Evolutionary conservation across 2,888 invertebrate genomes (phyloP).

Genomic region (Limnephilus rhombicus): DNA sequence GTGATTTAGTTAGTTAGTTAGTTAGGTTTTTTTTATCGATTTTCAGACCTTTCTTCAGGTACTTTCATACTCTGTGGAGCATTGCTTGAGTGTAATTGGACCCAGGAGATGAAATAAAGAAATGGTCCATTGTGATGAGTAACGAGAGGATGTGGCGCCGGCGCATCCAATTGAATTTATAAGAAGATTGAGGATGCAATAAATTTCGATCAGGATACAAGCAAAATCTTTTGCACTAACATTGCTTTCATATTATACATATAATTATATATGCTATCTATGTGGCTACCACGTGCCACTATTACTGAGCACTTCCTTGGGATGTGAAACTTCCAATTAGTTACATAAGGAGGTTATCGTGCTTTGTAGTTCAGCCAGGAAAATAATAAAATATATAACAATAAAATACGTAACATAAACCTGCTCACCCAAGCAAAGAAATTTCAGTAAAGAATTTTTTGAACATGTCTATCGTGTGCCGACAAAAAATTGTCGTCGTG

Average conservation of each 20-base stretch:
- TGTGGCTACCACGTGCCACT: background rate
- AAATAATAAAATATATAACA: no score
- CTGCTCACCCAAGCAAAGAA: no score
- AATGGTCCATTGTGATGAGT: slow-evolving; percentile 6
- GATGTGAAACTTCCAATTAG: background rate
- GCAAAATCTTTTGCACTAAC: background rate
- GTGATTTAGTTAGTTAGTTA: no score
- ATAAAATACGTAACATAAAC: background rate
- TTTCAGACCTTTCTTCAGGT: background rate
- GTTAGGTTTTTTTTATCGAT: no score
- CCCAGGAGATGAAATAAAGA: background rate
- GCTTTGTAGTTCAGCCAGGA: background rate
- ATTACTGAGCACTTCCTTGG: background rate
- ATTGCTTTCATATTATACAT: background rate
- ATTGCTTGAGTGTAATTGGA: background rate
- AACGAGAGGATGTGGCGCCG: slow-evolving; percentile 66
- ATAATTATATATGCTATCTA: background rate
- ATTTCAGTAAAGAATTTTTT: no score
- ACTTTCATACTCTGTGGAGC: background rate
- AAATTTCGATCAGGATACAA: slow-evolving; percentile 50
- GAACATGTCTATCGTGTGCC: no score
- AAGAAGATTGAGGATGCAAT: slow-evolving; percentile 66
- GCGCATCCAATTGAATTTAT: slow-evolving; percentile 65
- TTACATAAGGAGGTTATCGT: background rate
- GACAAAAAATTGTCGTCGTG: no score